Base-by-base conservation (phyloP, 2,888 invertebrate genomes). In the Leptopterna dolabrata region DNA sequence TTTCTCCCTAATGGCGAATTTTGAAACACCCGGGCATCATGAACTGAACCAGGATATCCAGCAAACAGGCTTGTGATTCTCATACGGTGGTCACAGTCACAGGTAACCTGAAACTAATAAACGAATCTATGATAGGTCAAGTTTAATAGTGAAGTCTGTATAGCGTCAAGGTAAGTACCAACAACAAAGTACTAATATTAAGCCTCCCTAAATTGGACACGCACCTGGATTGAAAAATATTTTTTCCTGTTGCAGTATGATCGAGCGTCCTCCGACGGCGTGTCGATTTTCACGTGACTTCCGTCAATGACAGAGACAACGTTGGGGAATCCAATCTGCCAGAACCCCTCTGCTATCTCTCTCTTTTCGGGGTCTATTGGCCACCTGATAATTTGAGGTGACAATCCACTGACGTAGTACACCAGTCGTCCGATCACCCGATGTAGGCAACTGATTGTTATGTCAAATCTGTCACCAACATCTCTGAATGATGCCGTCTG, bases 91-190 rank as follows among this genome's bases (percentile, higher is more conserved):
- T 63, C 63, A n/a, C n/a, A n/a, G n/a, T n/a, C n/a, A 63, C 63
- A 63, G 63, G 63, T 63, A 16, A 63, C 16, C 63, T 63, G 63
- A 63, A 63, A 63, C 63, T 63, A 63, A 63, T 63, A 63, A 63
- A 63, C 63, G 43, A 43, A 63, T 63, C n/a, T 63, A 19, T 9
- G 4, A 9, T 9, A 63, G 63, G 63, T 63, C 19, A 63, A 63
- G 24, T 63, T 63, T 24, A 63, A 63, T 63, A 63, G 63, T 9
- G 63, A n/a, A 63, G 63, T 63, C 7, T 63, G 63, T 63, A 63
- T n/a, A 63, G 63, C 63, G 24, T 19, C 19, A 63, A 63, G 63
- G 63, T 6, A 63, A 63, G 63, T 24, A 63, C 63, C 63, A 9
- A 63, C 16, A 63, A 63, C 19, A 63, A 63, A 63, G 16, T 63